phyloP scores from a whole-genome alignment of 92 coral and sea anemone species.

The Epizoanthus illoricatus region DNA sequence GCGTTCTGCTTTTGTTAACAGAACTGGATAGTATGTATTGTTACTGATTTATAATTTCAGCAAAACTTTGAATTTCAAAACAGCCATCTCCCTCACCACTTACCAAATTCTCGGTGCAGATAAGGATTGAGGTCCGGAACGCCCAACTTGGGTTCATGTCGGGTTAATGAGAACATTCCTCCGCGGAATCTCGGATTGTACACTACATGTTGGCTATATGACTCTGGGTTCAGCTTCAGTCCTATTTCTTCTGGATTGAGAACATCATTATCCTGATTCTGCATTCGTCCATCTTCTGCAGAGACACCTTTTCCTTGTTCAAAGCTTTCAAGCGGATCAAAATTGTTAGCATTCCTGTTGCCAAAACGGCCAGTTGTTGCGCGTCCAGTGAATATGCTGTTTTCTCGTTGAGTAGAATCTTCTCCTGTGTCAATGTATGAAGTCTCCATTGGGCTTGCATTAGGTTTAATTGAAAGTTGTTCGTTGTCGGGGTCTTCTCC shows the following conservation, averaged over 20 bases:
- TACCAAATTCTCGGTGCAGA: conserved; percentile 34
- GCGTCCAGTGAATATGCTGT: conserved; percentile 1
- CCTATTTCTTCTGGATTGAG: neutral
- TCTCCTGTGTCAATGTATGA: neutral
- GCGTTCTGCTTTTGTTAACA: too few relatives aligned
- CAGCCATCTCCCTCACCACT: neutral
- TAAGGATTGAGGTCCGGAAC: conserved; percentile 32
- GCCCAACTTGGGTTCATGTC: conserved; percentile 10
- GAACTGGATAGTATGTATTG: too few relatives aligned
- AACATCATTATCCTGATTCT: neutral
- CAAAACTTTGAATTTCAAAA: too few relatives aligned
- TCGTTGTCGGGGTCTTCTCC: neutral
- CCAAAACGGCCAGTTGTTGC: neutral
- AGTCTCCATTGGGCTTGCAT: conserved; percentile 1
- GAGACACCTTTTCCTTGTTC: neutral
- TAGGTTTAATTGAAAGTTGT: neutral
- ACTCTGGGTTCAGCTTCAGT: conserved; percentile 27
- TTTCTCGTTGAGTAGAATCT: neutral
- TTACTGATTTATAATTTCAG: too few relatives aligned
- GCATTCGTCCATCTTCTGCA: neutral
- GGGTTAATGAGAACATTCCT: neutral
- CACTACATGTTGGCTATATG: conserved; percentile 9
- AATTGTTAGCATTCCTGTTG: neutral
- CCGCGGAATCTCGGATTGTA: neutral
- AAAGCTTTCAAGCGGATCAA: neutral